Conservation (phyloP, 2,797 vertebrate genomes). For the Parotocinclus haroldoi region DNA sequence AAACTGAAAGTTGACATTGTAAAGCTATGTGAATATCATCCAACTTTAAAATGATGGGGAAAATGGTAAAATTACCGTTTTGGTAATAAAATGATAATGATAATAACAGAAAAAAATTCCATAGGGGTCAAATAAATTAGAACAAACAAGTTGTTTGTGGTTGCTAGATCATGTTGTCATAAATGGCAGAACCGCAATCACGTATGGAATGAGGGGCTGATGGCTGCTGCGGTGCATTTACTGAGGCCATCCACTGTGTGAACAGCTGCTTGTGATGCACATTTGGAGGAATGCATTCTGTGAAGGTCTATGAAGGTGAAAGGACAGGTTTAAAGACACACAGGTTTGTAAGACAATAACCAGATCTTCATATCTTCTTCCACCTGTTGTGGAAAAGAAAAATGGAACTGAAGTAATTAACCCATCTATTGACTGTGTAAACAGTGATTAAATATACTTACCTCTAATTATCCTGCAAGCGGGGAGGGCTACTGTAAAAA, state of each 20-base stretch:
- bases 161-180: constrained; percentile 39
- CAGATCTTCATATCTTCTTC: constrained; percentile 3
- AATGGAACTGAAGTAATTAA: constrained; percentile 57
- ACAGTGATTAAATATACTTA: constrained; percentile 70
- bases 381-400: constrained; percentile 43
- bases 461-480: constrained; percentile 59
- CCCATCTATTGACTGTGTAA: constrained; percentile 65
- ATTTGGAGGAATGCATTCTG: constrained; percentile 50
- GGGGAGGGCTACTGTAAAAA: constrained; percentile 47
- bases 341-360: constrained; percentile 17
- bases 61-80: constrained; percentile 50
- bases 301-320: constrained; percentile 67
- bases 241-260: constrained; percentile 42
- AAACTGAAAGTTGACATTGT: constrained; percentile 49
- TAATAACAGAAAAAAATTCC: no score
- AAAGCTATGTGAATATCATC: constrained; percentile 16
- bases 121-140: constrained; percentile 29
- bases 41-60: constrained; percentile 24
- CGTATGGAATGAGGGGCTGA: constrained; percentile 40
- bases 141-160: constrained; percentile 49
- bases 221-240: constrained; percentile 41
- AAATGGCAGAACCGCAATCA: constrained; percentile 55
- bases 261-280: constrained; percentile 61
- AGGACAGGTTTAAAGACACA: constrained; percentile 46
- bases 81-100: constrained; percentile 40